A percentile compares a stretch with the other conserved stretches of the same genome.
Evolutionary conservation across 2,797 vertebrate genomes (phyloP).

Genomic region (Diceros bicornis): DNA sequence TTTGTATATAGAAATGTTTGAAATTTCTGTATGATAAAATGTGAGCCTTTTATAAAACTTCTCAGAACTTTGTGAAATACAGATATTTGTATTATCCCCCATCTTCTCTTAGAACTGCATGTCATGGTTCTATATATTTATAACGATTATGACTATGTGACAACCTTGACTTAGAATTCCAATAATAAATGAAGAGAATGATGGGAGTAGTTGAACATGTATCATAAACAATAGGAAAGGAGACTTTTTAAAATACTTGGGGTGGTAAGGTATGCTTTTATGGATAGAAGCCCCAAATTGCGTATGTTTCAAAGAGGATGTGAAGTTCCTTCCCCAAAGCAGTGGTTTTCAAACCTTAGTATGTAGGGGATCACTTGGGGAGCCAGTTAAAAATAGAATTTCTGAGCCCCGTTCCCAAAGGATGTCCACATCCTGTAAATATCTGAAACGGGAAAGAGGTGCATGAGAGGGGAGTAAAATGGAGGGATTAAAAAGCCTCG

Average conservation of each 20-base stretch:
- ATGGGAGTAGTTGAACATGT: neutral
- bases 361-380: neutral
- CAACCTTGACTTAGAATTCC: neutral
- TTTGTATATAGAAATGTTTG: neutral
- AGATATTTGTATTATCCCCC: neutral
- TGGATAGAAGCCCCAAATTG: neutral
- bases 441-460: neutral
- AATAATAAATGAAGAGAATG: neutral
- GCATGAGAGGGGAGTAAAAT: neutral
- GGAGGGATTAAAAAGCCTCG: neutral
- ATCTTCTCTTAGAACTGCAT: neutral
- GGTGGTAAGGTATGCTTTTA: neutral
- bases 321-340: neutral
- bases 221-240: neutral
- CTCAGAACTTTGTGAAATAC: slow-evolving; percentile 30
- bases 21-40: neutral
- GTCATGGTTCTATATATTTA: neutral
- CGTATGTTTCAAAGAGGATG: neutral
- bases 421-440: neutral
- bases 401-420: neutral
- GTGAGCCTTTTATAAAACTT: slow-evolving; percentile 6
- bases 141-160: neutral
- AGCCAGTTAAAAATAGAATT: neutral
- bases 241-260: neutral
- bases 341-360: neutral